Conservation (phyloP, 2,888 invertebrate genomes). For the Drosophila multiciliata region DNA sequence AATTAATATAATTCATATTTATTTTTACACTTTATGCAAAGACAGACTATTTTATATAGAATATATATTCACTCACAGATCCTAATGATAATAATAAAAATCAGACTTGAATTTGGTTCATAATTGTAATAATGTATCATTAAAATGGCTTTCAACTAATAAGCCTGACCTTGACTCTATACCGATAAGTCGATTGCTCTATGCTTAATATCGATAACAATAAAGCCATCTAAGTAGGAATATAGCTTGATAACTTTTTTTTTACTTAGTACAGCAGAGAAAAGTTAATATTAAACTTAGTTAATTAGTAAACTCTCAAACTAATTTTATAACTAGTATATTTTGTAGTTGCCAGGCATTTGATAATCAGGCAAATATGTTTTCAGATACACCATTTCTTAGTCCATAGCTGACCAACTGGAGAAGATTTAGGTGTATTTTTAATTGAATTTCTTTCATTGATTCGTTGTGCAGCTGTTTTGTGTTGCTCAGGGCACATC, state of each 20-base stretch:
- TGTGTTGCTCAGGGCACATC: not conserved
- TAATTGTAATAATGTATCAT: not conserved
- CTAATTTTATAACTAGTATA: not conserved
- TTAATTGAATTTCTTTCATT: not conserved
- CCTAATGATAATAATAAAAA: not conserved
- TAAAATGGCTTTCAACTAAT: not conserved
- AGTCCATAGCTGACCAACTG: not conserved
- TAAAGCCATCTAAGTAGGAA: not conserved
- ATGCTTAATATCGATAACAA: not conserved
- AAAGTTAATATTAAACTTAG: not conserved
- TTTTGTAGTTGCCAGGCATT: not conserved
- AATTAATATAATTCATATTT: not conserved
- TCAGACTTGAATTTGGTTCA: not conserved
- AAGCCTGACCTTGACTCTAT: not conserved
- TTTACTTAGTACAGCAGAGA: not conserved
- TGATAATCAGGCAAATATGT: not conserved
- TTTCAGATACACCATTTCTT: not conserved
- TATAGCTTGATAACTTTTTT: not conserved
- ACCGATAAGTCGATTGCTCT: not conserved
- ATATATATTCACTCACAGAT: not conserved
- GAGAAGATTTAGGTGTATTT: slow-evolving; percentile 19
- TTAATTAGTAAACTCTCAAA: not conserved
- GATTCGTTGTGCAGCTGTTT: slow-evolving; percentile 17
- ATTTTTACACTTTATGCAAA: not conserved
- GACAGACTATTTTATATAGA: not conserved